These are phyloP conservation scores for Xiphorhynchus erythropygius DNA, from an alignment of 2,797 vertebrate species.

Conservation along the genomic window DNA sequence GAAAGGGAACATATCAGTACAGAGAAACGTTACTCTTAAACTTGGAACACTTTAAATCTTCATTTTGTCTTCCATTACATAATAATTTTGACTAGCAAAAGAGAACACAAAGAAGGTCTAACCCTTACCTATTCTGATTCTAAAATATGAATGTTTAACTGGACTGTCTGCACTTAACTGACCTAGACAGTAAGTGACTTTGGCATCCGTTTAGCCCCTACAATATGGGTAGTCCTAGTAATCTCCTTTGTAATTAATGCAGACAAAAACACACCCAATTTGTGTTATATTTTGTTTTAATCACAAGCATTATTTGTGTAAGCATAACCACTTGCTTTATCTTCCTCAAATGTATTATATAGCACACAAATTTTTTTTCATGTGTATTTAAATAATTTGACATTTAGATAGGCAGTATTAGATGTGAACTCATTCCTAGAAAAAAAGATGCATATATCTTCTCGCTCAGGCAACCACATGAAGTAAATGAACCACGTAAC, in stretches of 20 bases:
- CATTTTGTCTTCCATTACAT: background rate
- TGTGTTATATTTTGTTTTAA: background rate
- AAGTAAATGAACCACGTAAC: background rate
- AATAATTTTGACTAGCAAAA: background rate
- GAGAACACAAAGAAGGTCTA: background rate
- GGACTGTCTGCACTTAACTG: background rate
- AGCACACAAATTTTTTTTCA: rapidly evolving
- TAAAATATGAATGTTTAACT: background rate
- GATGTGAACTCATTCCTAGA: background rate
- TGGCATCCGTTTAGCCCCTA: background rate
- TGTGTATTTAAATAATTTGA: background rate
- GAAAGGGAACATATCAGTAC: background rate
- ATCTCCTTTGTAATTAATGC: background rate
- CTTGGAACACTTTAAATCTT: background rate
- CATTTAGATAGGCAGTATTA: background rate
- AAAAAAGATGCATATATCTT: background rate
- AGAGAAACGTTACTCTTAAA: background rate
- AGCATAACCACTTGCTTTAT: background rate
- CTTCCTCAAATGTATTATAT: background rate
- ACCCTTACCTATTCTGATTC: background rate
- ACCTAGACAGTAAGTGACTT: background rate
- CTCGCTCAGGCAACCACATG: background rate
- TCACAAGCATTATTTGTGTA: background rate
- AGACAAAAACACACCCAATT: background rate
- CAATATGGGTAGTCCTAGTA: background rate